Evolutionary conservation across 1,140 invertebrate genomes (phyloP).

Genomic region (Drosophila leontia): DNA sequence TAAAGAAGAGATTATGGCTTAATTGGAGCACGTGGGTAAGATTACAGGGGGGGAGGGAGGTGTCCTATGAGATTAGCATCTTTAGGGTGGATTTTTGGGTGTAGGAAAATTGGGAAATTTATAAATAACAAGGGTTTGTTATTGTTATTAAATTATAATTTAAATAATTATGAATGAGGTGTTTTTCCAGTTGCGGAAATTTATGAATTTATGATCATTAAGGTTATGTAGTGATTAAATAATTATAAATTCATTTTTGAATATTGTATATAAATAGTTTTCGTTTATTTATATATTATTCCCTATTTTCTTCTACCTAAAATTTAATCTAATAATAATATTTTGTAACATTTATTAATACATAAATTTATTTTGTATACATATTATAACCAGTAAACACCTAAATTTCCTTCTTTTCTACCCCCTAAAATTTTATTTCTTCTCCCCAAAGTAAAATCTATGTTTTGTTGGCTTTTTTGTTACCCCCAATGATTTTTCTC

Average conservation of each 20-base stretch:
- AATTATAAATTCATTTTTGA: background rate
- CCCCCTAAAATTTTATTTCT: background rate
- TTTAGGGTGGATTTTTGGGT: background rate
- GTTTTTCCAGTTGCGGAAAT: background rate
- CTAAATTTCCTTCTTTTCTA: background rate
- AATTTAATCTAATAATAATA: no score
- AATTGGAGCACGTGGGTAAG: slow-evolving; percentile 29
- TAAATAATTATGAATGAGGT: background rate
- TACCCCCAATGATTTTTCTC: no score
- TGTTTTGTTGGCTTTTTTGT: background rate
- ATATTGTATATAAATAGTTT: no score
- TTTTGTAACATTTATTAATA: no score
- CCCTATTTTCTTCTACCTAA: no score
- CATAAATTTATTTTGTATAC: background rate
- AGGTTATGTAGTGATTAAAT: background rate
- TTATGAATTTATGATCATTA: no score
- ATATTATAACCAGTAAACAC: no score
- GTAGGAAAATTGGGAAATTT: background rate
- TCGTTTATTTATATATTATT: no score
- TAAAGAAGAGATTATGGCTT: slow-evolving; percentile 28
- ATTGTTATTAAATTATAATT: background rate
- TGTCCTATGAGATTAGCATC: background rate
- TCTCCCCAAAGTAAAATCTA: background rate
- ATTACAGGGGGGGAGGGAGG: background rate
- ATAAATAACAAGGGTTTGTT: background rate